These are phyloP conservation scores for Sphaeridia pumilis DNA, from an alignment of 2,888 invertebrate species.

Conservation along the genomic window DNA sequence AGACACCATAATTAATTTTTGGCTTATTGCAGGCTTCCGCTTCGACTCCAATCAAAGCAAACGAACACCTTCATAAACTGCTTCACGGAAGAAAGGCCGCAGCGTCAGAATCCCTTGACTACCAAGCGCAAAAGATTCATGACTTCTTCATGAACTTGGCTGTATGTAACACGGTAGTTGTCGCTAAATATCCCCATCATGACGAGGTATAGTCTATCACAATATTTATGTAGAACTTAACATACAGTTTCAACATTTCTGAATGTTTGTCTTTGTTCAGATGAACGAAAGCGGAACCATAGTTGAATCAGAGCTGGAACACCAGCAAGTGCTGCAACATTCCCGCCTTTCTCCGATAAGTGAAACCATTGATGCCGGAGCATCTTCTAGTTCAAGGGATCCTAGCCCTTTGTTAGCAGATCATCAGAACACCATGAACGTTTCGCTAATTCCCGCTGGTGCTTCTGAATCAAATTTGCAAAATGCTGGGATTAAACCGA, in stretches of 20 bases:
- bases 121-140: slow-evolving; percentile 60
- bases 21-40: no score
- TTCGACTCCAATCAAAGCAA: no score
- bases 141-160: slow-evolving; percentile 85
- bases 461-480: no score
- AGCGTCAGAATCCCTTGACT: no score
- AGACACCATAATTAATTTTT: no score
- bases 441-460: neutral
- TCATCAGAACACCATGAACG: slow-evolving; percentile 6
- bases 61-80: neutral
- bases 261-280: no score
- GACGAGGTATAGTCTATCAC: no score
- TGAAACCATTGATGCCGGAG: slow-evolving; percentile 26
- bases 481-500: neutral
- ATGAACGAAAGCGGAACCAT: slow-evolving; percentile 45
- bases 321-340: slow-evolving; percentile 8
- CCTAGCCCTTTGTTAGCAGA: slow-evolving; percentile 22
- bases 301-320: no score
- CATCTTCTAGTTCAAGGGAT: slow-evolving; percentile 22
- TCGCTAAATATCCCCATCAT: slow-evolving; percentile 68
- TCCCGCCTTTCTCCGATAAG: slow-evolving; percentile 29
- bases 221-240: no score
- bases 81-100: no score
- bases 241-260: no score
- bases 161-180: slow-evolving; percentile 93